These are phyloP conservation scores for Drosophila prosaltans DNA, from an alignment of 1,140 invertebrate species.

Conservation along the genomic window DNA sequence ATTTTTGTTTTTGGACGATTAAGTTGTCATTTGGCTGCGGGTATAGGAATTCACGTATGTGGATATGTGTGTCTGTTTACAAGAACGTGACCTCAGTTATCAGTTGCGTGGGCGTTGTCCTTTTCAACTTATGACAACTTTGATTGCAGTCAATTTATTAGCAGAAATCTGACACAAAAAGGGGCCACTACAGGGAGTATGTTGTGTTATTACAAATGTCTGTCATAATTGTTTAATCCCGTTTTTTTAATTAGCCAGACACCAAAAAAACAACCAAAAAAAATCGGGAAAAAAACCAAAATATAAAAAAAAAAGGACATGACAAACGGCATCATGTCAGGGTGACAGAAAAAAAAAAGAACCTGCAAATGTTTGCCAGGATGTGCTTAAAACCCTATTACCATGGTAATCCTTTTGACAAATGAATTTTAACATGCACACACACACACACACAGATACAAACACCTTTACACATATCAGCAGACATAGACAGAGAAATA, in stretches of 20 bases:
- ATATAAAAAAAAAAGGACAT: constrained; percentile 30
- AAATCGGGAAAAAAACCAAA: constrained; percentile 35
- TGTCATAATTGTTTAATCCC: constrained; percentile 76
- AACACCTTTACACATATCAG: constrained; percentile 34
- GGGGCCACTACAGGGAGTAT: constrained; percentile 19
- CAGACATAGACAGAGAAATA: constrained; percentile 40
- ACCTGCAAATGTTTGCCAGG: constrained; percentile 64
- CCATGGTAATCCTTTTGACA: constrained; percentile 82
- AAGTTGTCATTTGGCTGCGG: constrained; percentile 74
- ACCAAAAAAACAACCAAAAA: constrained; percentile 25
- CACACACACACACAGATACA: constrained; percentile 40
- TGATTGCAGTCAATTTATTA: constrained; percentile 80
- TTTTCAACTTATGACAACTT: constrained; percentile 74
- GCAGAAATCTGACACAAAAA: constrained; percentile 45
- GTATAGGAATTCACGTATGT: constrained; percentile 21
- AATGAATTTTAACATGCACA: constrained; percentile 77
- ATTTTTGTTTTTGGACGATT: constrained; percentile 72
- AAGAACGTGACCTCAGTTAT: constrained; percentile 63
- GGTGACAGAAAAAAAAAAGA: constrained; percentile 31
- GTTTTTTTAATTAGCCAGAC: constrained; percentile 68
- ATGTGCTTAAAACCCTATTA: constrained; percentile 80
- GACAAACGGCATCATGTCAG: constrained; percentile 16
- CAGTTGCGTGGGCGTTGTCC: constrained; percentile 58
- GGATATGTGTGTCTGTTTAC: not conserved
- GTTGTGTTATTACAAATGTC: constrained; percentile 58